Evolutionary conservation across 2,888 invertebrate genomes (phyloP).

Genomic region (Sycophila texana): DNA sequence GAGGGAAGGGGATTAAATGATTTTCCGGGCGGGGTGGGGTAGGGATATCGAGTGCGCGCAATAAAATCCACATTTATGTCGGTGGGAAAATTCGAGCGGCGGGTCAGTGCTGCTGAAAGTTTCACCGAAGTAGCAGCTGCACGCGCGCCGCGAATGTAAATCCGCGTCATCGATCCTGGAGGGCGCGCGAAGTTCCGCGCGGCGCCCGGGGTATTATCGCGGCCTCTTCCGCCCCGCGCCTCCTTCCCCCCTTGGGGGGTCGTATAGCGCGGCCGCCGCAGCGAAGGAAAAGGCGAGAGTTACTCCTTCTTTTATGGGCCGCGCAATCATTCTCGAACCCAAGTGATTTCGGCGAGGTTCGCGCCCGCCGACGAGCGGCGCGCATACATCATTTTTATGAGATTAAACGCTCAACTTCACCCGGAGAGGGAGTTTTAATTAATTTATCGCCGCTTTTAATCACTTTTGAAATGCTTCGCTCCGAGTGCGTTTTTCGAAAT

Average conservation of each 20-base stretch:
- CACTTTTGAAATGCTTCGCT: no score
- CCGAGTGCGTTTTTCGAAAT: no score
- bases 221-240: not conserved
- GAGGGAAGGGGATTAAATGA: no score
- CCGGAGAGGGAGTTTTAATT: conserved; percentile 11
- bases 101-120: no score
- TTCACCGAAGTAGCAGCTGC: not conserved
- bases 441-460: conserved; percentile 17
- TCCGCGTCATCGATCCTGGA: conserved; percentile 48
- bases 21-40: no score
- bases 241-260: conserved; percentile 12
- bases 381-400: conserved; percentile 35
- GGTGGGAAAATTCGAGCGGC: conserved; percentile 27
- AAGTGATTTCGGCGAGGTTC: conserved; percentile 31
- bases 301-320: conserved; percentile 43
- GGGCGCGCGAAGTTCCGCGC: conserved; percentile 27
- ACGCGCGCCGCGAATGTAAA: conserved; percentile 49
- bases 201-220: conserved; percentile 43
- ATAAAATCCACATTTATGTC: conserved; percentile 31
- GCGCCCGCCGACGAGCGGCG: conserved; percentile 6
- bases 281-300: not conserved
- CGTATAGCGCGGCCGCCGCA: conserved; percentile 23
- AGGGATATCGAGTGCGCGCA: conserved; percentile 11
- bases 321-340: conserved; percentile 47
- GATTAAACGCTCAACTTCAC: conserved; percentile 15